phyloP scores from a whole-genome alignment of 2,797 vertebrate species.

The Premnoplex brunnescens region DNA sequence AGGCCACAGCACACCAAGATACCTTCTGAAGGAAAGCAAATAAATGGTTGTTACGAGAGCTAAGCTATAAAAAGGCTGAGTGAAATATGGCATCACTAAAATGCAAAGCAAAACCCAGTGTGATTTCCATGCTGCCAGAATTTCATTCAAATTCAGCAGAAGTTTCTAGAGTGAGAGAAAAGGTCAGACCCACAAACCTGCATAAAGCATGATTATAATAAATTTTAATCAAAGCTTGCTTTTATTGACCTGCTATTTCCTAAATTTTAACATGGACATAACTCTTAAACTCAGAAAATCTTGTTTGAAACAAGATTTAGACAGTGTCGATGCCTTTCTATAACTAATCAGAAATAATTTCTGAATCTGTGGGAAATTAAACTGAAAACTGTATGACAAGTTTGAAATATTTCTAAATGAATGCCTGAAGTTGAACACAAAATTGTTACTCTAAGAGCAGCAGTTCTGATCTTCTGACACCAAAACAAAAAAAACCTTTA shows the following conservation, averaged over 20 bases:
- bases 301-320: neutral
- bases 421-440: neutral
- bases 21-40: neutral
- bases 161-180: slow-evolving; percentile 20
- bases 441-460: neutral
- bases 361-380: neutral
- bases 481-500: neutral
- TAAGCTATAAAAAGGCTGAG: slow-evolving; percentile 5
- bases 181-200: slow-evolving; percentile 33
- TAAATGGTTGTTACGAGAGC: neutral
- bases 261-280: neutral
- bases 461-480: neutral
- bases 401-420: neutral
- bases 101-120: neutral
- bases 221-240: neutral
- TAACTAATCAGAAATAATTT: neutral
- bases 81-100: slow-evolving; percentile 46
- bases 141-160: slow-evolving; percentile 39
- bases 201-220: neutral
- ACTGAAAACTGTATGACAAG: neutral
- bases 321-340: neutral
- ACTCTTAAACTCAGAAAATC: neutral
- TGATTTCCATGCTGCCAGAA: neutral
- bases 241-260: neutral
- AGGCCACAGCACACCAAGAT: neutral